Percentiles rank a stretch among this genome's conserved stretches.
Conservation (phyloP, 2,888 invertebrate genomes). For the Allacma fusca region DNA sequence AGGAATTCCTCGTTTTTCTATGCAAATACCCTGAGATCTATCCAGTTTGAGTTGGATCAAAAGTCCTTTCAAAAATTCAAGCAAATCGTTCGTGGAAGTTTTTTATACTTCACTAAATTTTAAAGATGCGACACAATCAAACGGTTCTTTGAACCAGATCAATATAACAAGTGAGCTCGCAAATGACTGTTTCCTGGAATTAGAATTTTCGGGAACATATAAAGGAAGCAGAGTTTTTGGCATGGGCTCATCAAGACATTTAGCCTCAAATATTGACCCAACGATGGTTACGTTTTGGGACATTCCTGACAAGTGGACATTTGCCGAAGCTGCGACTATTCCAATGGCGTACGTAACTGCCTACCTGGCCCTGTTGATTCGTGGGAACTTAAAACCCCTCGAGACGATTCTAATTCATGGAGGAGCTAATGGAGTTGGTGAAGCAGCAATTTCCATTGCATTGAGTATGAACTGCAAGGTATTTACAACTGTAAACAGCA, state of each 20-base stretch:
- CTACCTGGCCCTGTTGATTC: no score
- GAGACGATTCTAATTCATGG: no score
- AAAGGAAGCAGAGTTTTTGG: conserved; percentile 66
- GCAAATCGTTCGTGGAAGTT: conserved; percentile 64
- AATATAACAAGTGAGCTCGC: no score
- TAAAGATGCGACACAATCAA: conserved; percentile 93
- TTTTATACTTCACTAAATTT: conserved; percentile 87
- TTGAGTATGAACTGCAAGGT: no score
- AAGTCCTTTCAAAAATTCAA: conserved; percentile 73
- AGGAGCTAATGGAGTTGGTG: no score
- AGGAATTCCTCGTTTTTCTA: conserved; percentile 75
- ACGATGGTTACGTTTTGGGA: conserved; percentile 68
- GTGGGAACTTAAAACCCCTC: no score
- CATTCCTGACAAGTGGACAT: no score
- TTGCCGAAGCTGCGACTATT: no score
- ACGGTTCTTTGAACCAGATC: conserved; percentile 78
- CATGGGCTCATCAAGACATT: conserved; percentile 66
- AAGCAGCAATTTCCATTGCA: no score
- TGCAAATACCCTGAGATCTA: conserved; percentile 93
- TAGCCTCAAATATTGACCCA: conserved; percentile 68
- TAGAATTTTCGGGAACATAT: conserved; percentile 69
- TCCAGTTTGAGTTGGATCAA: conserved; percentile 93
- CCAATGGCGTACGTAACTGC: no score
- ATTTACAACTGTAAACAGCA: no score
- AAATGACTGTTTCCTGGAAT: conserved; percentile 71